Evolutionary conservation across 2,888 invertebrate genomes (phyloP).

Genomic region (Leptopilina myrica): DNA sequence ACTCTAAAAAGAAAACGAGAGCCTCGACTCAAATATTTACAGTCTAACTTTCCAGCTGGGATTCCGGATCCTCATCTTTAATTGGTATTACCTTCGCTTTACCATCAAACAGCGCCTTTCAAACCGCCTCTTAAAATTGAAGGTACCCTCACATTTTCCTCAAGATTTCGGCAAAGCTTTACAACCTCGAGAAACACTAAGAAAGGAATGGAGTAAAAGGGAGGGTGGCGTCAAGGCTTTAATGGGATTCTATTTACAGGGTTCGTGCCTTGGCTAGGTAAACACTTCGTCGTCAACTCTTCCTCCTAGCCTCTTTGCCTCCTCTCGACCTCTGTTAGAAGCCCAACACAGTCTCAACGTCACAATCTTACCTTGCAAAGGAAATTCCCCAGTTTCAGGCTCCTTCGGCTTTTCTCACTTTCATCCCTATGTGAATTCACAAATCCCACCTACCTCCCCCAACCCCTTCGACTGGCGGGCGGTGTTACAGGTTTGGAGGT

Average conservation of each 20-base stretch:
- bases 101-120: conserved; percentile 24
- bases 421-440: conserved; percentile 45
- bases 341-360: conserved; percentile 33
- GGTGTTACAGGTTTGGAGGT: conserved; percentile 58
- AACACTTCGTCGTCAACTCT: conserved; percentile 62
- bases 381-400: conserved; percentile 36
- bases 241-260: conserved; percentile 75
- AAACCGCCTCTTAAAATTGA: conserved; percentile 22
- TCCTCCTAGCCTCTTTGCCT: conserved; percentile 42
- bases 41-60: conserved; percentile 19
- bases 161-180: conserved; percentile 27
- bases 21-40: conserved; percentile 17
- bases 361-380: conserved; percentile 38
- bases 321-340: conserved; percentile 28
- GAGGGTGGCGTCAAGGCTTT: conserved; percentile 70
- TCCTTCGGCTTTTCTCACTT: conserved; percentile 48
- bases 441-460: conserved; percentile 44
- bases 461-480: conserved; percentile 40
- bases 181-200: conserved; percentile 42
- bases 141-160: conserved; percentile 30
- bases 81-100: conserved; percentile 25
- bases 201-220: conserved; percentile 58
- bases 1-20: conserved; percentile 20
- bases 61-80: conserved; percentile 32
- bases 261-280: conserved; percentile 72